Evolutionary conservation across 2,888 invertebrate species (phyloP).

Genomic region (Campoletis raptor): DNA sequence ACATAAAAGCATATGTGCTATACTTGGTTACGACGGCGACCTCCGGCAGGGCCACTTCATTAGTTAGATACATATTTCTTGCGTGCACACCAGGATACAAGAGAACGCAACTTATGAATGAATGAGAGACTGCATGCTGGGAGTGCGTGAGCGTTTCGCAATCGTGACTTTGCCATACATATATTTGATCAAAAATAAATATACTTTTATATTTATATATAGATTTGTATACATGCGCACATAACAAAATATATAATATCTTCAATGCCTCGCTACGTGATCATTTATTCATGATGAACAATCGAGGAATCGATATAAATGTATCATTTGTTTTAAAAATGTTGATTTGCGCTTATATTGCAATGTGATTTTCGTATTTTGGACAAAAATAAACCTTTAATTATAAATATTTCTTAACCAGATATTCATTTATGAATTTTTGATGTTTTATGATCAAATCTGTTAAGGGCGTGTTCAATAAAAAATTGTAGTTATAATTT

Average conservation of each 20-base stretch:
- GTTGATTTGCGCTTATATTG: neutral
- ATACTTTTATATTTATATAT: neutral
- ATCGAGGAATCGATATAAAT: constrained; percentile 53
- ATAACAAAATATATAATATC: neutral
- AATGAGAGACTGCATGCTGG: constrained; percentile 65
- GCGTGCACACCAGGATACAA: constrained; percentile 32
- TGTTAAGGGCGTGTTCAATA: neutral
- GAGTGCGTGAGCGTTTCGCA: constrained; percentile 63
- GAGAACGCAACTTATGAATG: constrained; percentile 60
- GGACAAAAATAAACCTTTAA: neutral
- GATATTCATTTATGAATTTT: neutral
- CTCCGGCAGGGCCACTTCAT: constrained; percentile 67
- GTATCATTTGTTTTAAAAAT: constrained; percentile 53
- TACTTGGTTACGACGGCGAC: constrained; percentile 62
- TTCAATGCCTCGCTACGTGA: neutral
- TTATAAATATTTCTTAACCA: neutral
- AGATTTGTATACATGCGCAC: neutral
- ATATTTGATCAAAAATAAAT: constrained; percentile 20
- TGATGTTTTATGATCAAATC: neutral
- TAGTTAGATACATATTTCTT: constrained; percentile 67
- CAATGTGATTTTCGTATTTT: neutral
- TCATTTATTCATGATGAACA: constrained; percentile 51
- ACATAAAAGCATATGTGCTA: constrained; percentile 27
- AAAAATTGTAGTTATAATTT: neutral
- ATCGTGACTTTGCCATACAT: constrained; percentile 44